phyloP scores from a whole-genome alignment of 1,140 invertebrate species.

The Triops cancriformis region DNA sequence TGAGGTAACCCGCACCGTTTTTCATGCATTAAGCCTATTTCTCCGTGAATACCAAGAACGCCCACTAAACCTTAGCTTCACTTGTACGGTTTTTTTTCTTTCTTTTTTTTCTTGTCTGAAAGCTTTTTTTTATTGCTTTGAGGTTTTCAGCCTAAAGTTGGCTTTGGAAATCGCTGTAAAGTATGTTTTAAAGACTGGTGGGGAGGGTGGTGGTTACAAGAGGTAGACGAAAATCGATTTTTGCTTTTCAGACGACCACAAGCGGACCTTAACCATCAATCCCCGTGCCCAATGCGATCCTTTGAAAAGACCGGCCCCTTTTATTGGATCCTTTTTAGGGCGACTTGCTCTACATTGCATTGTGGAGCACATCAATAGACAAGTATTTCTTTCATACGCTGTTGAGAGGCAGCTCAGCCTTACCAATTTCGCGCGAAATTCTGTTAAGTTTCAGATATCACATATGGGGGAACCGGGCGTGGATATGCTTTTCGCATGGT shows the following conservation, averaged over 20 bases:
- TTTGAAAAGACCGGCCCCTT: not conserved
- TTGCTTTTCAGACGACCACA: not conserved
- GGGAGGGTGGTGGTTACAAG: not conserved
- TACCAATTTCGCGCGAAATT: not conserved
- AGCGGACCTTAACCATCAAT: slow-evolving; percentile 8
- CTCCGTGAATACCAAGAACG: not conserved
- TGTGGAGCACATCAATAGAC: not conserved
- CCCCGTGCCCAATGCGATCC: slow-evolving; percentile 1
- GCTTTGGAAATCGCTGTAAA: not conserved
- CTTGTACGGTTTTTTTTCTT: not conserved
- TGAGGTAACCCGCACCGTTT: not conserved
- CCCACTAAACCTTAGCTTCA: not conserved
- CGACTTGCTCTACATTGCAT: slow-evolving; percentile 10
- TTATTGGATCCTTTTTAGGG: not conserved
- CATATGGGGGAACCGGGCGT: not conserved
- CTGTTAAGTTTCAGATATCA: not conserved
- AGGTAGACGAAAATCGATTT: not conserved
- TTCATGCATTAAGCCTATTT: not conserved
- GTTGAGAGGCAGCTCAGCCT: not conserved
- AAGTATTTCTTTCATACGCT: slow-evolving; percentile 3
- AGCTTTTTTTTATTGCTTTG: too few relatives aligned
- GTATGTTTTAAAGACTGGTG: not conserved
- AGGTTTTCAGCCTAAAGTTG: too few relatives aligned
- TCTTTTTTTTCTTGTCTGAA: too few relatives aligned
- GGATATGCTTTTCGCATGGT: not conserved